Evolutionary conservation across 2,113 vertebrate genomes (phyloP).

Genomic region (Salvator merianae): DNA sequence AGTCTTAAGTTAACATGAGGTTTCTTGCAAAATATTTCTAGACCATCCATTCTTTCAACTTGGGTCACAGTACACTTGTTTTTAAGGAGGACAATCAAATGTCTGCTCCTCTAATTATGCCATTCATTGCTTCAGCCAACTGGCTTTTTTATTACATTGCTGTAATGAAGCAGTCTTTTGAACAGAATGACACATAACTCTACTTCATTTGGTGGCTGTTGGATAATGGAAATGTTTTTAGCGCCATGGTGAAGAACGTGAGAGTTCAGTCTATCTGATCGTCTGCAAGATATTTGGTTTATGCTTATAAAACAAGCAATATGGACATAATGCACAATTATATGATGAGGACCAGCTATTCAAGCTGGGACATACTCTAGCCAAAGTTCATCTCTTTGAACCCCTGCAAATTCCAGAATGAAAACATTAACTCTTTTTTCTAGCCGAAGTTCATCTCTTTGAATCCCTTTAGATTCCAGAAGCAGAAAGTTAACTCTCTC

Average conservation of each 20-base stretch:
- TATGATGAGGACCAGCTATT: not conserved
- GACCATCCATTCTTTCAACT: not conserved
- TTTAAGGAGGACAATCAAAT: not conserved
- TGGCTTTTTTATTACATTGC: no score
- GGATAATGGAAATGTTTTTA: not conserved
- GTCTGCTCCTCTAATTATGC: no score
- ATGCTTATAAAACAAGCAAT: not conserved
- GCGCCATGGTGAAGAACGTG: not conserved
- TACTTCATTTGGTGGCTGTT: not conserved
- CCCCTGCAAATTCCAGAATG: not conserved
- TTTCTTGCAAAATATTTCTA: not conserved
- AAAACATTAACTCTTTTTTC: not conserved
- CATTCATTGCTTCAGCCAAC: no score
- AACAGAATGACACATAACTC: no score
- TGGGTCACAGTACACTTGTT: not conserved
- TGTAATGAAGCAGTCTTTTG: not conserved
- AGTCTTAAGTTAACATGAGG: not conserved
- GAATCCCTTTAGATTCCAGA: no score
- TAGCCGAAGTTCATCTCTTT: no score
- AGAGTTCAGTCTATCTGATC: not conserved
- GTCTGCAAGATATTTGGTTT: no score
- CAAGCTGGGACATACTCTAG: not conserved
- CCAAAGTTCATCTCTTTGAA: not conserved
- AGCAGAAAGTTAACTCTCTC: no score
- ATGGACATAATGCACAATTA: not conserved